phyloP scores from a whole-genome alignment of 2,113 vertebrate species.

The Pogona vitticeps region DNA sequence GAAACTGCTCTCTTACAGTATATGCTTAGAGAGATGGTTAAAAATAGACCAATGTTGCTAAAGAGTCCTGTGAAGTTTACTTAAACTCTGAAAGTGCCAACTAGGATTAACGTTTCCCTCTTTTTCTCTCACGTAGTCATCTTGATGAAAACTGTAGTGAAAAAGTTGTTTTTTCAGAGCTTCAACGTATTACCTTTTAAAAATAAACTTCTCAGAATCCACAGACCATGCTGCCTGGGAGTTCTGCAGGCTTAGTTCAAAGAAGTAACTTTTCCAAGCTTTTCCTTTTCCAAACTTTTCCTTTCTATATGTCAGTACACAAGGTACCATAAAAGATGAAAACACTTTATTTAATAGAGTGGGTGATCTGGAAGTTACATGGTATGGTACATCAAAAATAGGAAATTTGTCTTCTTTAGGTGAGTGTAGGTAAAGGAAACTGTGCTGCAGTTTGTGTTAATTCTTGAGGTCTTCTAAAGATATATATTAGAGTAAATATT shows the following conservation, averaged over 20 bases:
- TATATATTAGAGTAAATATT: background rate
- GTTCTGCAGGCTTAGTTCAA: no score
- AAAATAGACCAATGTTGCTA: background rate
- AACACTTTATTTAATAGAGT: background rate
- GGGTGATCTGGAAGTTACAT: background rate
- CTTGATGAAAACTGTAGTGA: background rate
- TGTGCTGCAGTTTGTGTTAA: background rate
- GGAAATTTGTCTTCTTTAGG: background rate
- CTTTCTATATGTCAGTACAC: background rate
- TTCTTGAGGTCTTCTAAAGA: background rate
- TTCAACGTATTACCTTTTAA: no score
- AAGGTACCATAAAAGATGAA: background rate
- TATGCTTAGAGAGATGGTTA: background rate
- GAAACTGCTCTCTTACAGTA: background rate
- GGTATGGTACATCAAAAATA: background rate
- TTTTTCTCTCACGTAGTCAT: background rate
- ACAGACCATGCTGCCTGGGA: no score
- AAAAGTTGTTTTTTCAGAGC: background rate
- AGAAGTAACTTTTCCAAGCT: no score
- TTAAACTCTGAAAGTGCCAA: background rate
- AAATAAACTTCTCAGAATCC: no score
- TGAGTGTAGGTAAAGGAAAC: background rate
- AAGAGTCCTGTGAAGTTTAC: background rate
- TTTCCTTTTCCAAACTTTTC: background rate
- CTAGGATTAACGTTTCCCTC: background rate